A percentile compares a stretch with the other conserved stretches of the same genome.
phyloP scores from a whole-genome alignment of 2,797 vertebrate genomes.

The Smutsia gigantea region DNA sequence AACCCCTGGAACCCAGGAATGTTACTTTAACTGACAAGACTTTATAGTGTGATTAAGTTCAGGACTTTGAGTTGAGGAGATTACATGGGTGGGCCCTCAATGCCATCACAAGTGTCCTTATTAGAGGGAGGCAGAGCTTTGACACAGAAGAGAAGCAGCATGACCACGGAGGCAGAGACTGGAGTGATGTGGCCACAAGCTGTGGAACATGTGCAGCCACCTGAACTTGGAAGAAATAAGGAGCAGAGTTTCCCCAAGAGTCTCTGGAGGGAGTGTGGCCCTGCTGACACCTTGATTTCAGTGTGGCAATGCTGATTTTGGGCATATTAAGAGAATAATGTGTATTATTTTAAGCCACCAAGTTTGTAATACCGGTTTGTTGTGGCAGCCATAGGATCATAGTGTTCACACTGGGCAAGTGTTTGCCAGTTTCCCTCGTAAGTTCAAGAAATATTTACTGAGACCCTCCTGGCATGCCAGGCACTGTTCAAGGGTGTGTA shows the following conservation, averaged over 20 bases:
- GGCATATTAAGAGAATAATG: not conserved
- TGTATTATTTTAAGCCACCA: not conserved
- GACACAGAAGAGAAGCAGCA: not conserved
- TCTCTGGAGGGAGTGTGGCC: not conserved
- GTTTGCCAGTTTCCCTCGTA: not conserved
- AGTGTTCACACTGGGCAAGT: not conserved
- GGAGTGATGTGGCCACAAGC: not conserved
- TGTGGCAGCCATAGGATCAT: not conserved
- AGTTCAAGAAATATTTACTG: not conserved
- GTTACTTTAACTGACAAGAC: not conserved
- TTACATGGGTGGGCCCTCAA: not conserved
- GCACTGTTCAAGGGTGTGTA: not conserved
- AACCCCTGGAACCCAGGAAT: not conserved
- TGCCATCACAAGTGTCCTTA: not conserved
- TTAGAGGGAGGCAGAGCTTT: not conserved
- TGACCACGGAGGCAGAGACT: not conserved
- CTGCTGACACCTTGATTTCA: not conserved
- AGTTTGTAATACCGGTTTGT: not conserved
- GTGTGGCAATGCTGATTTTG: not conserved
- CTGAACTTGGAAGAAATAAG: not conserved
- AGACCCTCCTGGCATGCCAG: not conserved
- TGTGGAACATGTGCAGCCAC: not conserved
- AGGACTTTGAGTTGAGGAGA: not conserved
- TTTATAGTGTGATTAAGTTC: not conserved
- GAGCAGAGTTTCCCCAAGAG: too few species aligned